Base-by-base conservation (phyloP, 2,888 invertebrate species). In the Carterocephalus palaemon region DNA sequence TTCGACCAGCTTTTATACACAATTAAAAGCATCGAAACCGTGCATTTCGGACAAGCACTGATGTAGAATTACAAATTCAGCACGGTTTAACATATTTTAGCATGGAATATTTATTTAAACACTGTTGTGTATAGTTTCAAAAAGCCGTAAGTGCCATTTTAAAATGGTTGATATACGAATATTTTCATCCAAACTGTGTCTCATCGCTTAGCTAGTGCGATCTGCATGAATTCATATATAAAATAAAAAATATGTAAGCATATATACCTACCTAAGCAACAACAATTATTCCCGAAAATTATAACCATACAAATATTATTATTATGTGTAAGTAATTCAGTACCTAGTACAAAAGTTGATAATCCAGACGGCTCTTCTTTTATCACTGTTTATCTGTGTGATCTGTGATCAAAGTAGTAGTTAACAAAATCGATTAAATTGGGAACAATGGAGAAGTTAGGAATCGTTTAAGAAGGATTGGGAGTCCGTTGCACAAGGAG, bases 11-110 rank as follows among this genome's bases (percentile, higher is more conserved):
- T 68, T 62, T 66, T 62, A 63, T 66, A 73, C 66, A 68, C 73
- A 81, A 81, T 82, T 80, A 80, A 79, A 79, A 75, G 66, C 66
- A 72, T 75, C 60, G 70, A 69, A 68, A 65, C 69, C 70, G 71
- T 65, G 66, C 69, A 72, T 67, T 68, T 60, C 64, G 37, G 29
- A 52, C 36, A 33, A 47, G 47, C 40, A 49, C 51, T 49, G 52
- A 49, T 48, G 46, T 39, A 33, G 43, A 46, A 42, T 47, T 42
- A 31, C 39, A 12, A 48, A 49, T 51, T 53, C 51, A 48, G 49
- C 45, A 50, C 47, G 39, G 34, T 42, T 40, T 46, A 48, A 48
- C 42, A 51, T 49, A 41, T 47, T 52, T 40, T 39, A 47, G 38
- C 38, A 49, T 37, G 47, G 47, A 45, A 49, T 54, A 46, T 53